Evolutionary conservation across 1,140 invertebrate species (phyloP), one percentile per base, ranked within the genome.

Genomic region (Ceratitis capitata): DNA sequence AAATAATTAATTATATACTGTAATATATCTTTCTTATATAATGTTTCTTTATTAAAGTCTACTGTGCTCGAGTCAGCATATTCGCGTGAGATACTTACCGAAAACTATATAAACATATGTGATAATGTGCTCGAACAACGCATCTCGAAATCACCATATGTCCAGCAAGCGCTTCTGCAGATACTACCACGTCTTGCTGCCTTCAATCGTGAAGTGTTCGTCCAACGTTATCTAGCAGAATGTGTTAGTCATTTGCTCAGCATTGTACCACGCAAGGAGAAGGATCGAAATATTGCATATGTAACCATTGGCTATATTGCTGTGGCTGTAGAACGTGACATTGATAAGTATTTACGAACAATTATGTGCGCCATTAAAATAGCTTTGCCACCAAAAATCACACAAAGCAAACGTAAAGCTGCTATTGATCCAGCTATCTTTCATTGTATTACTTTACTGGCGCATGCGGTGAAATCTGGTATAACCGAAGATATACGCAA

Each of bases 111-210:
- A 86, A 95, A 95, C 86, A 96, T 99, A 84, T 97, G 96, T 90
- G 93, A 93, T 88, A 93, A 95, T 92, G 95, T 98, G 3, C 93
- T 99, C 91, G 94, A 94, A 58, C 97, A 98, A 87, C 94, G 95
- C 84, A 92, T 93, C 23, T 95, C 95, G 0, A 95, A 96, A 87
- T 97, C 95, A 69, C 92, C 94, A 0, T 95, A 97, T 91, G 96
- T 99, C 45, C 98, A 99, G 88, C 96, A 98, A 89, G 95, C 96
- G 1, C 91, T 99, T 12, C 93, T 99, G 85, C 95, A 95, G 32
- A 94, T 99, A 56, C 93, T 99, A 86, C 98, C 98, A n/a, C 94
- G 98, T 84, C 92, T 99, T n/a, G 98, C 97, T 9, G 97, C 98
- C 16, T 98, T 99, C 87, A 96, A 98, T 91, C 95, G 95, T 84